Conservation (phyloP, 2,888 invertebrate genomes). For the Plutella xylostella region DNA sequence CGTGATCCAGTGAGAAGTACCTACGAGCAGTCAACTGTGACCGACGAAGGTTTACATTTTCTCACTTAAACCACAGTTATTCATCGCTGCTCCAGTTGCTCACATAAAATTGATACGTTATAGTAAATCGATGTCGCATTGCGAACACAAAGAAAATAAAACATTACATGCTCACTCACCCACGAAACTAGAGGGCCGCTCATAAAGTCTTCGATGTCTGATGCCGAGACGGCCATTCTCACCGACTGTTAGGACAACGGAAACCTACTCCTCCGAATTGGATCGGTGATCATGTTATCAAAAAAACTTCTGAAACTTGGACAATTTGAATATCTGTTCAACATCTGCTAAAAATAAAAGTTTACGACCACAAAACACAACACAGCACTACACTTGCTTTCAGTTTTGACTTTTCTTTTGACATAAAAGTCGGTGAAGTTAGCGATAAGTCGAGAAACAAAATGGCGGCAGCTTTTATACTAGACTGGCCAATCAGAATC, state of each 20-base stretch:
- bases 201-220: slow-evolving; percentile 86
- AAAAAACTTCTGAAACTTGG: slow-evolving; percentile 29
- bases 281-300: slow-evolving; percentile 46
- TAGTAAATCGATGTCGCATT: slow-evolving; percentile 13
- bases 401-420: slow-evolving; percentile 1
- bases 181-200: slow-evolving; percentile 87
- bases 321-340: slow-evolving; percentile 31
- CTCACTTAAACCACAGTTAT: neutral
- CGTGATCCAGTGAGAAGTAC: slow-evolving; percentile 21
- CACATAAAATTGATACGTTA: slow-evolving; percentile 18
- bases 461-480: too few relatives aligned
- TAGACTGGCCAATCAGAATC: too few relatives aligned
- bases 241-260: slow-evolving; percentile 47
- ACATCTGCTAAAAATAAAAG: slow-evolving; percentile 45
- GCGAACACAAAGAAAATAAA: slow-evolving; percentile 37
- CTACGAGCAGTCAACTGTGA: slow-evolving; percentile 23
- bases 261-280: slow-evolving; percentile 37
- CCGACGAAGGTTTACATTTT: slow-evolving; percentile 9
- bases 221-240: slow-evolving; percentile 73
- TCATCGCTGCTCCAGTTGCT: neutral
- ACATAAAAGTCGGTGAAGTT: neutral
- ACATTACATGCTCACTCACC: slow-evolving; percentile 74
- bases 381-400: slow-evolving; percentile 11
- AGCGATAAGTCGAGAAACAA: neutral
- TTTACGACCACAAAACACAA: slow-evolving; percentile 17